These are phyloP conservation scores for Corapipo altera DNA, from an alignment of 2,113 vertebrate genomes.

Conservation along the genomic window DNA sequence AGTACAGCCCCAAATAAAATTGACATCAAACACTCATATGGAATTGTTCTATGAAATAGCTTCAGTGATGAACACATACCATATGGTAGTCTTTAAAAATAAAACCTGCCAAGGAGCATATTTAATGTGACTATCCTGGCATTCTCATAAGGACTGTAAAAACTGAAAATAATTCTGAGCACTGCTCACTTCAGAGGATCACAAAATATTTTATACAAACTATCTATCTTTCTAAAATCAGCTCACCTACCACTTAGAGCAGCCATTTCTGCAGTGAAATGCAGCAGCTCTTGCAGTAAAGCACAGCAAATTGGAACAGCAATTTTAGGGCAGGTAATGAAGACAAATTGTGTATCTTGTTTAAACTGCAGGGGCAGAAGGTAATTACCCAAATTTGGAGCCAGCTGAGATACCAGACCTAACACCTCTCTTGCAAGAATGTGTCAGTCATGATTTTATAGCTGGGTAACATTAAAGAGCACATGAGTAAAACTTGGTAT, in stretches of 20 bases:
- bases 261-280: constrained; percentile 32
- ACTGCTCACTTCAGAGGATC: constrained; percentile 55
- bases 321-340: constrained; percentile 55
- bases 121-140: constrained; percentile 34
- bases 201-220: constrained; percentile 60
- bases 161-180: constrained; percentile 49
- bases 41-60: constrained; percentile 44
- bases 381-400: constrained; percentile 54
- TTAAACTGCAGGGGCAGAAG: constrained; percentile 57
- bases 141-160: constrained; percentile 30
- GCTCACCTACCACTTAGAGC: constrained; percentile 31
- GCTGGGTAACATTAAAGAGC: neutral
- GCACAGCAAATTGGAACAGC: constrained; percentile 40
- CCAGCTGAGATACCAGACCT: neutral
- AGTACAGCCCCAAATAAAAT: constrained; percentile 47
- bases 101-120: constrained; percentile 42
- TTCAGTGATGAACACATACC: constrained; percentile 37
- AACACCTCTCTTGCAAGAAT: constrained; percentile 11
- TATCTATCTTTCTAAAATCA: constrained; percentile 45
- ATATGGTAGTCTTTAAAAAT: constrained; percentile 67
- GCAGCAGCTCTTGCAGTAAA: constrained; percentile 41
- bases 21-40: constrained; percentile 33
- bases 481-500: neutral
- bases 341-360: constrained; percentile 54
- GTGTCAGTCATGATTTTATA: constrained; percentile 32